Base-by-base conservation (phyloP, 30 jellyfish, hydroid and myxozoan genomes). In the Morbakka virulenta region DNA sequence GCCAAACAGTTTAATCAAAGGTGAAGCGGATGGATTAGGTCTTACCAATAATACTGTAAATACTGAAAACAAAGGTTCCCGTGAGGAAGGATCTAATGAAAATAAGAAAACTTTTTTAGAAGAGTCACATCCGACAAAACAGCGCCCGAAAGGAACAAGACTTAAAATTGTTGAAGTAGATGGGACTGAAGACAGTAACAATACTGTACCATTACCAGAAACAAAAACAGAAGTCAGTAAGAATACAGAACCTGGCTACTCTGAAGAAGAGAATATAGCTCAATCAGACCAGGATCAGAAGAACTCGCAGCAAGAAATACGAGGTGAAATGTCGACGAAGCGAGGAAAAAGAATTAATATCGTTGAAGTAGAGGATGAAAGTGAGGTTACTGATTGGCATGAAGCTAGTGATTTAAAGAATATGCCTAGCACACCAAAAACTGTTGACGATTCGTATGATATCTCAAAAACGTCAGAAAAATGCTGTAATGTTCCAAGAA, bases 161-260 rank as follows among this genome's bases (percentile, higher is more conserved):
- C 27, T 84, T 71, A 73, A 84, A 49, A 84, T 84, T 6, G 62
- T 74, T 28, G 95, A 84, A 65, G 95, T 74, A 32, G 95, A 84
- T 0, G 52, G 28, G 30, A 36, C 50, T 1, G 81, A 62, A 34
- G 76, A 62, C 33, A 30, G 34, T 41, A 24, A 35, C 2, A 12
- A 4, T 22, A 2, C 12, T 61, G 71, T 0, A 62, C n/a, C n/a
- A n/a, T n/a, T n/a, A 9, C 14, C 14, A n/a, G 71, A 14, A 12
- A 57, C 71, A 24, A 14, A n/a, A 57, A 4, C 9, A 14, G 71
- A n/a, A 57, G 24, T 4, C 26, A 9, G 71, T 14, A 26, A 57
- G 4, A n/a, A 11, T 4, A 22, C 11, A 11, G 71, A 57, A 12
- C 12, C 9, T 4, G 32, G 12, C 12, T 4, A 22, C 25, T 4